Conservation (phyloP, 2,113 vertebrate genomes). For the Narcine bancroftii region DNA sequence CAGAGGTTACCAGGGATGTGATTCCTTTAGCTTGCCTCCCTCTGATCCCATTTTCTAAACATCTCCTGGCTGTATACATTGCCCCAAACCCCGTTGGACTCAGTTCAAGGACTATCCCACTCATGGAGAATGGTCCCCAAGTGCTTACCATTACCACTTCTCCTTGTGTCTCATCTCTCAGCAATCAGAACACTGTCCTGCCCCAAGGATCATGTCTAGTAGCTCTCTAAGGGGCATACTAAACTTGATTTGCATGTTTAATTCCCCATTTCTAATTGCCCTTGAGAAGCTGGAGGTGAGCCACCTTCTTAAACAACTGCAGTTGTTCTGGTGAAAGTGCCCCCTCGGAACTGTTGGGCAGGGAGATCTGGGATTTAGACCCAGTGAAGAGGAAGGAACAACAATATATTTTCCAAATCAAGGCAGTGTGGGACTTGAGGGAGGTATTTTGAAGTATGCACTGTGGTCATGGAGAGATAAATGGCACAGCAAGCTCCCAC, state of each 20-base stretch:
- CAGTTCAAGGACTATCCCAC: background rate
- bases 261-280: too few species aligned
- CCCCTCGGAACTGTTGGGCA: too few species aligned
- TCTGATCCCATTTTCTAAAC: background rate
- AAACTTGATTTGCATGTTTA: too few species aligned
- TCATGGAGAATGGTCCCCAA: too few species aligned
- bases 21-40: background rate
- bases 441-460: background rate
- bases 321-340: too few species aligned
- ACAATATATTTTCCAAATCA: too few species aligned
- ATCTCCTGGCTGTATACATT: background rate
- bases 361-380: too few species aligned
- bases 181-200: background rate
- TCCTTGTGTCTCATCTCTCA: background rate
- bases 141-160: background rate
- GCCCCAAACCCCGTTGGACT: background rate
- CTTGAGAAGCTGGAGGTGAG: too few species aligned
- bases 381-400: too few species aligned
- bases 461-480: background rate
- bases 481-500: background rate
- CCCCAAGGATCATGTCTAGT: background rate
- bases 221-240: too few species aligned
- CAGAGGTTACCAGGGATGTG: background rate
- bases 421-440: too few species aligned
- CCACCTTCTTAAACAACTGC: too few species aligned